These are phyloP conservation scores for Panagrolaimus sp. DNA, from an alignment of 1,140 invertebrate genomes.

Conservation along the genomic window DNA sequence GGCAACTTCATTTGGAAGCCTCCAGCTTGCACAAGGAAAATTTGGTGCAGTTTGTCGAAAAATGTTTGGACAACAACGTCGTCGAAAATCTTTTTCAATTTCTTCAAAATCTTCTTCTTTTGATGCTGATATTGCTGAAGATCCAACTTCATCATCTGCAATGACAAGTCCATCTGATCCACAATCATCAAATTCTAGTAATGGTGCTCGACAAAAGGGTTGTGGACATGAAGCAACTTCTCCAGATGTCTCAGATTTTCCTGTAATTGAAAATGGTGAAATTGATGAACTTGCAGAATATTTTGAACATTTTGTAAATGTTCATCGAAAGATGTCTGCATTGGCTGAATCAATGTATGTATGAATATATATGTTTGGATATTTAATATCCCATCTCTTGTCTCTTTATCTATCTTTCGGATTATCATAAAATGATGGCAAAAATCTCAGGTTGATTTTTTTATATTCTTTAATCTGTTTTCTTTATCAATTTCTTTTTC, in stretches of 20 bases:
- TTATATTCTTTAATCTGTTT: too few species aligned
- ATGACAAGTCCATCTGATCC: not conserved
- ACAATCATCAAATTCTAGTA: not conserved
- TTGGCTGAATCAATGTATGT: constrained; percentile 34
- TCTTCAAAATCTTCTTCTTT: not conserved
- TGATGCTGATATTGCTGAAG: not conserved
- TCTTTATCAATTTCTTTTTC: too few species aligned
- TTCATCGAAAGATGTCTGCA: constrained; percentile 28
- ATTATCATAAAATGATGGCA: too few species aligned
- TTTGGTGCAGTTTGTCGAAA: constrained; percentile 14
- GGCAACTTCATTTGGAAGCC: not conserved
- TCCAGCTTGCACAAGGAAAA: not conserved
- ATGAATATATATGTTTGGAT: constrained; percentile 8
- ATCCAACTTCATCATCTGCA: not conserved
- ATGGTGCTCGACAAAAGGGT: not conserved
- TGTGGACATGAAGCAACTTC: not conserved
- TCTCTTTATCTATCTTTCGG: too few species aligned
- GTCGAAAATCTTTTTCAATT: constrained; percentile 2
- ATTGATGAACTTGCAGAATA: constrained; percentile 28
- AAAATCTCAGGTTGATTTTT: too few species aligned
- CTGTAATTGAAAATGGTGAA: constrained; percentile 15
- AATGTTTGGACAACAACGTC: constrained; percentile 9
- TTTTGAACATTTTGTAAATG: constrained; percentile 30
- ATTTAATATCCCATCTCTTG: too few species aligned
- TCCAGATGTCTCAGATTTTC: not conserved